Conservation (phyloP, 2,888 invertebrate species). For the Deroplatys truncata region DNA sequence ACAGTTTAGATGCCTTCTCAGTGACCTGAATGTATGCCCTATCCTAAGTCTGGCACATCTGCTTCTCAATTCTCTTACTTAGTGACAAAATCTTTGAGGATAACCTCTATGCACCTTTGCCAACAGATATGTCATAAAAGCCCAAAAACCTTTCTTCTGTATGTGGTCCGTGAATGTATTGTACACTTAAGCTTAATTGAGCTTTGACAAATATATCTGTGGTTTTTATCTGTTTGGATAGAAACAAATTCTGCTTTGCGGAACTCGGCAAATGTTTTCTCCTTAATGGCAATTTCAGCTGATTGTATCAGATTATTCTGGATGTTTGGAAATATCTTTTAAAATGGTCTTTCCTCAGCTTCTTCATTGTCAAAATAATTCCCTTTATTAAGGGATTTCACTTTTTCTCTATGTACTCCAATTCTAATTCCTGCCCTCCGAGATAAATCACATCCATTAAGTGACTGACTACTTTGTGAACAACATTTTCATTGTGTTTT, state of each 20-base stretch:
- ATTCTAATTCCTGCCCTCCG: too few species aligned
- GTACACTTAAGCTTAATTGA: conserved; percentile 23
- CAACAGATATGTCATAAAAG: conserved; percentile 13
- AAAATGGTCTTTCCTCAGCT: too few species aligned
- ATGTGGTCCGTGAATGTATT: conserved; percentile 11
- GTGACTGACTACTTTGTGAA: background rate
- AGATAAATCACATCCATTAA: background rate
- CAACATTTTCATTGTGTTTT: background rate
- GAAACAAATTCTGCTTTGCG: conserved; percentile 6
- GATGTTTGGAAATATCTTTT: too few species aligned
- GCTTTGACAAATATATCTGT: conserved; percentile 19
- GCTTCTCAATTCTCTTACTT: background rate
- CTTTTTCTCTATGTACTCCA: too few species aligned
- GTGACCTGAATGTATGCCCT: background rate
- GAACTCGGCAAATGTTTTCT: conserved; percentile 1
- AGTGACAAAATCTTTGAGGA: background rate
- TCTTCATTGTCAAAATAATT: too few species aligned
- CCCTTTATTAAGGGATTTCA: too few species aligned
- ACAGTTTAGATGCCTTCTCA: background rate
- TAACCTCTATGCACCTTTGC: background rate
- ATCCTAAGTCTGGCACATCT: conserved; percentile 22
- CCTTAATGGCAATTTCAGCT: background rate
- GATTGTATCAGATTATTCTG: too few species aligned
- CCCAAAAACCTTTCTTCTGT: conserved; percentile 21
- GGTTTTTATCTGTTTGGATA: conserved; percentile 22